Evolutionary conservation across 2,888 invertebrate genomes (phyloP).

Genomic region (Eretmocerus hayati): DNA sequence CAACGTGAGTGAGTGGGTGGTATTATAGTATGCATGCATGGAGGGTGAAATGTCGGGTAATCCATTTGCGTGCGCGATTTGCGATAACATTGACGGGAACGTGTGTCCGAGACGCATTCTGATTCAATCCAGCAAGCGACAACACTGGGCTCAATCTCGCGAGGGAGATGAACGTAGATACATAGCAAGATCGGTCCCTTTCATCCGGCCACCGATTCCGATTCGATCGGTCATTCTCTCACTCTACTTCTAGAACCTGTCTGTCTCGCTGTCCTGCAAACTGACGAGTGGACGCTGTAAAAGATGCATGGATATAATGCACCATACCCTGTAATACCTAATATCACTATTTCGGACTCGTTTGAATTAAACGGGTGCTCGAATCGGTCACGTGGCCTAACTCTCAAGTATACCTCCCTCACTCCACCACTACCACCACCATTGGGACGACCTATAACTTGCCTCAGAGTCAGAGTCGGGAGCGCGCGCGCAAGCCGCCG

Average conservation of each 20-base stretch:
- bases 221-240: slow-evolving; percentile 17
- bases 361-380: slow-evolving; percentile 25
- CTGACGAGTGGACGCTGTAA: no score
- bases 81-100: slow-evolving; percentile 25
- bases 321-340: neutral
- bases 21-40: neutral
- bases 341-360: no score
- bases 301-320: no score
- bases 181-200: slow-evolving; percentile 17
- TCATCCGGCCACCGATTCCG: slow-evolving; percentile 16
- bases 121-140: no score
- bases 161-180: slow-evolving; percentile 8
- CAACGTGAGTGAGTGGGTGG: neutral
- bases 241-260: no score
- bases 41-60: slow-evolving; percentile 20
- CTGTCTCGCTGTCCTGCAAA: neutral
- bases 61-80: slow-evolving; percentile 22
- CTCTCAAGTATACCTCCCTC: no score
- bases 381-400: slow-evolving; percentile 23
- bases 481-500: slow-evolving; percentile 4
- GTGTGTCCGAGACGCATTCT: slow-evolving; percentile 13
- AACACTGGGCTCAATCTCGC: no score
- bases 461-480: no score
- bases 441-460: no score
- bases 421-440: no score